Evolutionary conservation across 2,113 vertebrate genomes (phyloP).

Genomic region (Vidua chalybeata): DNA sequence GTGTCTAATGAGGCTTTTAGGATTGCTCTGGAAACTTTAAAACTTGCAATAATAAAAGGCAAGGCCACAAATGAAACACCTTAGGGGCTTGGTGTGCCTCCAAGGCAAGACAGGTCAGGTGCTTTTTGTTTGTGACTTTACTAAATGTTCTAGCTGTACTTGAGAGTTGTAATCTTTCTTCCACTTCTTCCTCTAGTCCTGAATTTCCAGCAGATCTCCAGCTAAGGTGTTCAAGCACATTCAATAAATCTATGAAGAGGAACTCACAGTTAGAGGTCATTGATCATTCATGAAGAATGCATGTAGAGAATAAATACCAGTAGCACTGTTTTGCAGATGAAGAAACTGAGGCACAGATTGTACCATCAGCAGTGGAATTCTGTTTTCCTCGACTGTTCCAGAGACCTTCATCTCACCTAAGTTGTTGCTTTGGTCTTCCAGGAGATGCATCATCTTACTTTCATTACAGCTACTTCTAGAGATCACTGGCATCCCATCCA

Average conservation of each 20-base stretch:
- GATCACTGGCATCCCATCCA: neutral
- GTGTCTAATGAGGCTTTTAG: slow-evolving; percentile 12
- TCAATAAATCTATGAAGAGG: neutral
- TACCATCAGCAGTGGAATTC: neutral
- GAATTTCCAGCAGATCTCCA: neutral
- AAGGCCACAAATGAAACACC: neutral
- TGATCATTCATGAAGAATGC: neutral
- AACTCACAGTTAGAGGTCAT: neutral
- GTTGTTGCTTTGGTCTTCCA: neutral
- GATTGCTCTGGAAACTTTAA: neutral
- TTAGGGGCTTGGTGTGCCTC: neutral
- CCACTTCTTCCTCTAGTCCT: neutral
- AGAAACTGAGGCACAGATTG: neutral
- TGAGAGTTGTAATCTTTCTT: neutral
- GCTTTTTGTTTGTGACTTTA: neutral
- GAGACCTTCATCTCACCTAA: neutral
- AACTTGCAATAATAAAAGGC: neutral
- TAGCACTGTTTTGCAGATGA: neutral
- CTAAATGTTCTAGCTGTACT: neutral
- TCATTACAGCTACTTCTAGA: neutral
- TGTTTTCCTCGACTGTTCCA: neutral
- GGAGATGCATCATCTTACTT: neutral
- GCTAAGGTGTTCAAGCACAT: neutral
- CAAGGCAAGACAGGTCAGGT: neutral
- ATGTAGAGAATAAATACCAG: neutral